Conservation (phyloP, 2,113 vertebrate species). For the Odocoileus virginianus region DNA sequence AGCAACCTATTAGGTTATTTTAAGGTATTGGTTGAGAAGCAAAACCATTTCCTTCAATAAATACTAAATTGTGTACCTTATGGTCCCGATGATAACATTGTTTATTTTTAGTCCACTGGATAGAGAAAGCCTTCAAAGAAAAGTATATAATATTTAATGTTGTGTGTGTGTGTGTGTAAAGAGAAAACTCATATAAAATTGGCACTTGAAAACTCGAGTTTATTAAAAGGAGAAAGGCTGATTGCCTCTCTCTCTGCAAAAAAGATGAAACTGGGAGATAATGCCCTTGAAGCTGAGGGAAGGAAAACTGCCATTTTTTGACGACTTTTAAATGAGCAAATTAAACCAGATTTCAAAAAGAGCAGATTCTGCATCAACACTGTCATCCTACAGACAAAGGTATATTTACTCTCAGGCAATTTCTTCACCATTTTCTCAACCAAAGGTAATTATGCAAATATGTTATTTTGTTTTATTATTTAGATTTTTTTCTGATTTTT, state of each 20-base stretch:
- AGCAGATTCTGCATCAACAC: neutral
- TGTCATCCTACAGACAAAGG: neutral
- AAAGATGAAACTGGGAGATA: neutral
- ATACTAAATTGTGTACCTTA: slow-evolving; percentile 19
- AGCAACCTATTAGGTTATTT: slow-evolving; percentile 52
- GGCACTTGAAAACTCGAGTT: slow-evolving; percentile 1
- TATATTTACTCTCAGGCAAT: neutral
- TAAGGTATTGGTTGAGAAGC: slow-evolving; percentile 31
- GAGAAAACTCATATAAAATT: slow-evolving; percentile 15
- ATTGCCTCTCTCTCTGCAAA: neutral
- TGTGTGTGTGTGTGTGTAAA: neutral
- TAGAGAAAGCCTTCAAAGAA: neutral
- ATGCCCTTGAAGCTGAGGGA: neutral
- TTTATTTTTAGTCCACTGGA: slow-evolving; percentile 49
- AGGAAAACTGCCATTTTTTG: slow-evolving; percentile 15
- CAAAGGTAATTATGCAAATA: slow-evolving; percentile 55
- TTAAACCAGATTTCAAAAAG: slow-evolving; percentile 34
- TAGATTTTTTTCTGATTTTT: slow-evolving; percentile 35
- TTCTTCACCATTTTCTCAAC: slow-evolving; percentile 35
- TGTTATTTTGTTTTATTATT: slow-evolving; percentile 23
- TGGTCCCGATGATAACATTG: slow-evolving; percentile 32
- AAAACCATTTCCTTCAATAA: slow-evolving; percentile 56
- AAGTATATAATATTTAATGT: slow-evolving; percentile 28
- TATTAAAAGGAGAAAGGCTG: slow-evolving; percentile 24
- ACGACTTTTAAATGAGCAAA: slow-evolving; percentile 26